These are phyloP conservation scores for Cydia pomonella DNA, from an alignment of 1,140 invertebrate species.

Conservation along the genomic window DNA sequence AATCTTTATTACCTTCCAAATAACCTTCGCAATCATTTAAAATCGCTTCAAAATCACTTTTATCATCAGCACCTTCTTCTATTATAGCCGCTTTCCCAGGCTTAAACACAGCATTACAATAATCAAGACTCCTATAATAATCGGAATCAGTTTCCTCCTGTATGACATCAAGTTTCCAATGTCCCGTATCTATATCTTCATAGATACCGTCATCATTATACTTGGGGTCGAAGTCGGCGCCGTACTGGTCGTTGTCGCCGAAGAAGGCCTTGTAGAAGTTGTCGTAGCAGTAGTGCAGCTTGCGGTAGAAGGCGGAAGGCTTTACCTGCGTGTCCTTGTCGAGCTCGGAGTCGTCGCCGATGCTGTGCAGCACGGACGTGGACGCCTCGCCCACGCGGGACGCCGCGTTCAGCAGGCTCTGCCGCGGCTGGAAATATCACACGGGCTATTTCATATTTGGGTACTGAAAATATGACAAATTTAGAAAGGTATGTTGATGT, in stretches of 20 bases:
- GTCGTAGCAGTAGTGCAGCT: conserved; percentile 77
- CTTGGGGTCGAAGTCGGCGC: conserved; percentile 52
- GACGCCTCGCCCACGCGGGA: conserved; percentile 97
- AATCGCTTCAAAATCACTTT: conserved; percentile 55
- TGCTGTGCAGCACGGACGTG: conserved; percentile 95
- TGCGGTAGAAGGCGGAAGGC: conserved; percentile 71
- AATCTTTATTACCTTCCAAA: conserved; percentile 49
- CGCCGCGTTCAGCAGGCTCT: conserved; percentile 96
- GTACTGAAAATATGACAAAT: too few relatives aligned
- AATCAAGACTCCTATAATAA: conserved; percentile 73
- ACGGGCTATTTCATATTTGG: too few relatives aligned
- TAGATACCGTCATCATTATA: conserved; percentile 75
- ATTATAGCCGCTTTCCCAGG: conserved; percentile 37
- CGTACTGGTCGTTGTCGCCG: conserved; percentile 54
- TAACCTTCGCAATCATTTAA: conserved; percentile 63
- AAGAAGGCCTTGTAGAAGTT: conserved; percentile 78
- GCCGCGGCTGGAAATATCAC: conserved; percentile 86
- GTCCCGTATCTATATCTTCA: conserved; percentile 71
- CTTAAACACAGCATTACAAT: conserved; percentile 58
- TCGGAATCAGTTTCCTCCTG: conserved; percentile 78
- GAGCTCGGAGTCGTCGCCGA: conserved; percentile 93
- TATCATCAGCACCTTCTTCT: conserved; percentile 37
- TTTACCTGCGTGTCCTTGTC: conserved; percentile 87
- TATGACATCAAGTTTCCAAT: conserved; percentile 69
- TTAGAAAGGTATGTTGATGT: too few relatives aligned